Evolutionary conservation across 2,888 invertebrate species (phyloP).

Genomic region (Omphaloscelis lunosa): DNA sequence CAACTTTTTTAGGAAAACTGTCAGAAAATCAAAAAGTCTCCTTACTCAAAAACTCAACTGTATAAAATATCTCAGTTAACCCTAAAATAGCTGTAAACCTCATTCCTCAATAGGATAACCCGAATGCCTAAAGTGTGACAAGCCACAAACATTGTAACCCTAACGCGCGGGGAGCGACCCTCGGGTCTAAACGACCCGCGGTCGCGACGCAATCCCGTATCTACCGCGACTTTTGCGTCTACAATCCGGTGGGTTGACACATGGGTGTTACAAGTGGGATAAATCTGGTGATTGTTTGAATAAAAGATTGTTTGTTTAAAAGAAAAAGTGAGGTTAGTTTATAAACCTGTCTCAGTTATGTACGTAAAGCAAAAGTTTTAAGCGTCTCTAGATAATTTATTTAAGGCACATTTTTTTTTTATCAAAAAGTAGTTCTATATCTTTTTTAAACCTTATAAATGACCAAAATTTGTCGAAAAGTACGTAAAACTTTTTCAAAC

Average conservation of each 20-base stretch:
- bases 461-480: not conserved
- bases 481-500: not conserved
- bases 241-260: slow-evolving; percentile 67
- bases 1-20: not conserved
- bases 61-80: slow-evolving; percentile 46
- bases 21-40: not conserved
- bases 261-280: slow-evolving; percentile 62
- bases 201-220: slow-evolving; percentile 73
- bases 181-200: slow-evolving; percentile 67
- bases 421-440: not conserved
- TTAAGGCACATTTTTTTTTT: not conserved
- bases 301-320: slow-evolving; percentile 2
- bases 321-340: too few species aligned
- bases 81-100: slow-evolving; percentile 53
- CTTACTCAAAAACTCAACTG: slow-evolving; percentile 3
- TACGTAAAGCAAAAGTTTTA: not conserved
- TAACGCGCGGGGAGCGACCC: slow-evolving; percentile 78
- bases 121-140: slow-evolving; percentile 72
- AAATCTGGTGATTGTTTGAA: slow-evolving; percentile 65
- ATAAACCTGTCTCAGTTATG: not conserved
- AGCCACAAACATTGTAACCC: slow-evolving; percentile 76
- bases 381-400: not conserved
- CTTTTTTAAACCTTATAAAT: not conserved
- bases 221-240: slow-evolving; percentile 77
- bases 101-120: slow-evolving; percentile 64